Evolutionary conservation across 1,140 invertebrate genomes (phyloP).

Genomic region (Meteorus sp.): DNA sequence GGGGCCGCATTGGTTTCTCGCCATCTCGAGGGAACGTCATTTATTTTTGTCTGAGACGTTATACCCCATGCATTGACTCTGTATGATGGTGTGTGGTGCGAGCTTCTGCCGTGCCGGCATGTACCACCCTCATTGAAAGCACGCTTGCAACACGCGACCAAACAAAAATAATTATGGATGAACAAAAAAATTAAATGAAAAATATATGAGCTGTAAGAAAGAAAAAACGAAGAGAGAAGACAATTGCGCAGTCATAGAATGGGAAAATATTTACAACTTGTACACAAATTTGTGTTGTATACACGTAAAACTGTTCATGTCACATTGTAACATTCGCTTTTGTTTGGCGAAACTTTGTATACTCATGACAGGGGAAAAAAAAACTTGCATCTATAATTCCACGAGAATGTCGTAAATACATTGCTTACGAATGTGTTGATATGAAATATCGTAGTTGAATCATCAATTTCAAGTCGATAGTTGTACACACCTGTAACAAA

Average conservation of each 20-base stretch:
- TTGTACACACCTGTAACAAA: conserved; percentile 27
- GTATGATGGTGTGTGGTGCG: background rate
- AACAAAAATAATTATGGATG: conserved; percentile 20
- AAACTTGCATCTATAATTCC: no score
- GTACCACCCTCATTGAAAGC: conserved; percentile 21
- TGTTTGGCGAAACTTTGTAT: no score
- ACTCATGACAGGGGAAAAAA: no score
- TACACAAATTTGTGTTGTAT: no score
- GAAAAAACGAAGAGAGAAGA: no score
- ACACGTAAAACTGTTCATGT: no score
- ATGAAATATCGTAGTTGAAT: background rate
- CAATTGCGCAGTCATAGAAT: background rate
- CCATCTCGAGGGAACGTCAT: conserved; percentile 16
- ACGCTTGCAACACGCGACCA: conserved; percentile 21
- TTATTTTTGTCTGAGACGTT: conserved; percentile 29
- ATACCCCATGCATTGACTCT: conserved; percentile 26
- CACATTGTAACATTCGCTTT: no score
- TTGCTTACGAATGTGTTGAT: no score
- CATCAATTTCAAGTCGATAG: background rate
- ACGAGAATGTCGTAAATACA: no score
- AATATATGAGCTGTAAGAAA: background rate
- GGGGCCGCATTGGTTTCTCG: conserved; percentile 11
- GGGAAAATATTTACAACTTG: conserved; percentile 16
- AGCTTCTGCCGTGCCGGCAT: conserved; percentile 5
- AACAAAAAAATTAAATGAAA: background rate